Percentiles rank a stretch among this genome's conserved stretches.
These are phyloP conservation scores for Polydrusus pterygomalis DNA, from an alignment of 2,888 invertebrate species.

Conservation along the genomic window DNA sequence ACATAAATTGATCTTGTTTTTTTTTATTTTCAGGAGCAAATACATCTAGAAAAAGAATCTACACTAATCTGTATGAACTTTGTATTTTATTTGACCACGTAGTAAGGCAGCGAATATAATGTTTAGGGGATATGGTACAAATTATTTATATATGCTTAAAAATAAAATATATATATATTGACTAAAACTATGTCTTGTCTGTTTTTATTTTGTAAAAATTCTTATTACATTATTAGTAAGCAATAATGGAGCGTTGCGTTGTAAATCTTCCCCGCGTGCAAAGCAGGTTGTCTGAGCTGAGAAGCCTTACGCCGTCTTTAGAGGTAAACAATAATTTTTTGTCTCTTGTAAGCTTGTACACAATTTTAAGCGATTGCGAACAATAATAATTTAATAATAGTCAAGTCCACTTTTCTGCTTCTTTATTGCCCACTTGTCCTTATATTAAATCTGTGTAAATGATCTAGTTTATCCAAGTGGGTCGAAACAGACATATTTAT, in stretches of 20 bases:
- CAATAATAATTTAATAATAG: too few relatives aligned
- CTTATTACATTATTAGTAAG: too few relatives aligned
- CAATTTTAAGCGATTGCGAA: neutral
- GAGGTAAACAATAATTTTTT: too few relatives aligned
- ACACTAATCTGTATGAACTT: constrained; percentile 81
- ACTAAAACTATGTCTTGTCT: too few relatives aligned
- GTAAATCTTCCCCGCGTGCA: too few relatives aligned
- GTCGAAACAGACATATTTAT: constrained; percentile 18
- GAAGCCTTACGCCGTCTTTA: too few relatives aligned
- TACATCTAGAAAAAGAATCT: constrained; percentile 78
- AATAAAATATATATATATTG: constrained; percentile 1
- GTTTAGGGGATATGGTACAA: constrained; percentile 17
- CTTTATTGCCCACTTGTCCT: constrained; percentile 10
- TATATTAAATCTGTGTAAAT: constrained; percentile 1
- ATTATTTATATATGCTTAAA: constrained; percentile 16
- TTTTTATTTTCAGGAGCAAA: constrained; percentile 75
- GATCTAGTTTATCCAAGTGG: constrained; percentile 3
- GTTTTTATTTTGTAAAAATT: too few relatives aligned
- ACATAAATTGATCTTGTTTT: neutral
- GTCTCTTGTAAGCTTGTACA: neutral
- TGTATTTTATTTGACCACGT: constrained; percentile 88
- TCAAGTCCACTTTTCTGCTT: neutral
- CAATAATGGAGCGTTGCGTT: too few relatives aligned
- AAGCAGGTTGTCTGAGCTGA: too few relatives aligned
- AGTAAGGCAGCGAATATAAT: constrained; percentile 74